Base-by-base conservation (phyloP, 2,888 invertebrate genomes). In the Drosophila cognata region DNA sequence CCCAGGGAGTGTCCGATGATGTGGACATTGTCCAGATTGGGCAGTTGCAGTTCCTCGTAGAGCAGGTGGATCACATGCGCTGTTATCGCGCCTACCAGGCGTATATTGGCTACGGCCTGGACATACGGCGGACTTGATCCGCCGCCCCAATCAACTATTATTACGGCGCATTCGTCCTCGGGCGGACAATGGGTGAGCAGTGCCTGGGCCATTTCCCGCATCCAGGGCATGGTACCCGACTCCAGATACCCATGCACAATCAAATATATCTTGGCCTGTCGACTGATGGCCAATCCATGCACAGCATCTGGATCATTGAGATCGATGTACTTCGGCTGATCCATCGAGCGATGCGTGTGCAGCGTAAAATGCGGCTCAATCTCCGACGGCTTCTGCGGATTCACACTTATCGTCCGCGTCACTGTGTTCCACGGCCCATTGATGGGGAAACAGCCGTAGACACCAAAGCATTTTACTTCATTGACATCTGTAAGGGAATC, bases 41-140 rank as follows among this genome's bases (percentile, higher is more conserved):
- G 89, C 74, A 96, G 89, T 1, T 94, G 94, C 21, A 95, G 91
- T 43, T 94, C 94, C 72, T 94, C 94, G 95, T 95, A 94, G 55
- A 95, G 89, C 91, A 94, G 94, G 76, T 93, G 94, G 60, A 94
- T 94, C 29, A 98, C 93, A 92, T 97, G 95, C 0, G 97, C 97
- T 0, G 97, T 95, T 93, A 98, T 96, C 0, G 96, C 96, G 0
- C 97, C 98, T 2, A 98, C 96, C 18, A 98, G 94, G 59, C 98
- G 94, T 28, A 97, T 97, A 91, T 98, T 98, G 1, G 98, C 98
- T 3, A 97, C 98, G 0, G 99, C 98, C 92, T 98, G 98, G 0
- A 97, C 96, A 91, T 98, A 99, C 0, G 98, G 97, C 0, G 98
- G 97, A 74, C 95, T 96, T 0, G 98, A 96, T 0, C 98, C 98